Base-by-base conservation (phyloP, 1,140 invertebrate species). In the Gyrodactylus bullatarudis region DNA sequence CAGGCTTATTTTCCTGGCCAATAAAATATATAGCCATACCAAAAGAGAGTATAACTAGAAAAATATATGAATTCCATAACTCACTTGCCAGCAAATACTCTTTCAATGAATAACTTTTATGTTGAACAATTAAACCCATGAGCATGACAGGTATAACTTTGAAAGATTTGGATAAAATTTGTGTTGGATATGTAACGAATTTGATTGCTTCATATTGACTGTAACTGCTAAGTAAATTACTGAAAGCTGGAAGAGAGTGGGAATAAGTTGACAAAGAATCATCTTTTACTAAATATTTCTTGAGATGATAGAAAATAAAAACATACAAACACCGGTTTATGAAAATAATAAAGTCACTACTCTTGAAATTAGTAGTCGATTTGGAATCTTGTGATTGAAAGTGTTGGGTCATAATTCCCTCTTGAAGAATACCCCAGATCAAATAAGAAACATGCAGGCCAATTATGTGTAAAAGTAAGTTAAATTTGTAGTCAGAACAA, bases 151-250 rank as follows among this genome's bases (percentile, higher is more conserved):
- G 89, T 76, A 96, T 91, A 74, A 92, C 86, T 70, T 81, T 81
- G 26, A 77, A 79, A 1, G 80, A 78, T 75, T 81, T 81, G 2
- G 79, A 79, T 34, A 81, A 76, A 75, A 90, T 88, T 84, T 96
- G 93, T 68, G 90, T 91, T 0, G 93, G 93, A 81, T 98, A 99
- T 78, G 87, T 93, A 76, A 99, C 89, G 83, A 88, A 98, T 81
- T 97, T 98, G 1, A 98, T 83, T 23, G 93, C 93, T 83, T 99
- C 94, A 79, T 99, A 99, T 81, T 99, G 94, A 81, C 91, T 97
- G 93, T 93, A 98, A 68, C 90, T 92, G 79, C 91, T 95, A 85
- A 98, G 86, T 75, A 96, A 91, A 81, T 99, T 99, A 21, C 91
- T 94, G 76, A 99, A 86, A 0, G 92, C 93, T 79, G 90, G 91